phyloP scores from a whole-genome alignment of 2,113 vertebrate genomes.

The Chascanopsetta lugubris region DNA sequence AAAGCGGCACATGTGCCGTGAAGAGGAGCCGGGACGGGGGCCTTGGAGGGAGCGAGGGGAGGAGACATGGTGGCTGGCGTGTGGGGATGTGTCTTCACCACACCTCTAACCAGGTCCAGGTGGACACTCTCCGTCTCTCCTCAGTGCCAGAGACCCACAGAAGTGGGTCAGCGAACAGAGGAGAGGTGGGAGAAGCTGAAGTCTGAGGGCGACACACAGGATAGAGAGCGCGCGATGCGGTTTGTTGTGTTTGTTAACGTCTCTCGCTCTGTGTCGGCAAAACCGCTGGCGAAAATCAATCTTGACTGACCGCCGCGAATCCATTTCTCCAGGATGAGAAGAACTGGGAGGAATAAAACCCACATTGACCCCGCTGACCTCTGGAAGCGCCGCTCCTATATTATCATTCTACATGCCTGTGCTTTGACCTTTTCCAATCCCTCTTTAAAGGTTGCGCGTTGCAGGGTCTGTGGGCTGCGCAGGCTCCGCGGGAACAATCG shows the following conservation, averaged over 20 bases:
- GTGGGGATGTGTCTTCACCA: slow-evolving; percentile 47
- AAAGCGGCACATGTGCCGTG: slow-evolving; percentile 55
- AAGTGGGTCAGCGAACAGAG: slow-evolving; percentile 70
- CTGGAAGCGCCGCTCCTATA: slow-evolving; percentile 63
- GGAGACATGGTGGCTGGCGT: slow-evolving; percentile 48
- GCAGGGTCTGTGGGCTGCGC: slow-evolving; percentile 60
- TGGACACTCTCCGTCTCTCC: slow-evolving; percentile 54
- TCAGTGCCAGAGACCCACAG: slow-evolving; percentile 49
- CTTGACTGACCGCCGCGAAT: slow-evolving; percentile 25
- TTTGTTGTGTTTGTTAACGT: slow-evolving; percentile 15
- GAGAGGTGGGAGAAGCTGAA: not conserved
- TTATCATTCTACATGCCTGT: slow-evolving; percentile 77
- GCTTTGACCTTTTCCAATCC: slow-evolving; percentile 81
- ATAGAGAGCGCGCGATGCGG: too few relatives aligned
- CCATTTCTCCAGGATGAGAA: slow-evolving; percentile 18
- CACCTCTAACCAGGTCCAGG: slow-evolving; percentile 73
- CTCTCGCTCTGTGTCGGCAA: not conserved
- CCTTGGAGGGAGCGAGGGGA: slow-evolving; percentile 20
- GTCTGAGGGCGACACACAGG: slow-evolving; percentile 18
- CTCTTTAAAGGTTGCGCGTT: slow-evolving; percentile 80
- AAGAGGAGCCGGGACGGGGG: slow-evolving; percentile 27
- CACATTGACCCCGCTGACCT: slow-evolving; percentile 70
- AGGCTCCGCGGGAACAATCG: slow-evolving; percentile 57
- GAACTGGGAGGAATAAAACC: slow-evolving; percentile 54
- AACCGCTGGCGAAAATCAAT: slow-evolving; percentile 23